Evolutionary conservation across 2,797 vertebrate genomes (phyloP), one percentile per base, ranked within the genome.

Genomic region (Siniperca obscura): DNA sequence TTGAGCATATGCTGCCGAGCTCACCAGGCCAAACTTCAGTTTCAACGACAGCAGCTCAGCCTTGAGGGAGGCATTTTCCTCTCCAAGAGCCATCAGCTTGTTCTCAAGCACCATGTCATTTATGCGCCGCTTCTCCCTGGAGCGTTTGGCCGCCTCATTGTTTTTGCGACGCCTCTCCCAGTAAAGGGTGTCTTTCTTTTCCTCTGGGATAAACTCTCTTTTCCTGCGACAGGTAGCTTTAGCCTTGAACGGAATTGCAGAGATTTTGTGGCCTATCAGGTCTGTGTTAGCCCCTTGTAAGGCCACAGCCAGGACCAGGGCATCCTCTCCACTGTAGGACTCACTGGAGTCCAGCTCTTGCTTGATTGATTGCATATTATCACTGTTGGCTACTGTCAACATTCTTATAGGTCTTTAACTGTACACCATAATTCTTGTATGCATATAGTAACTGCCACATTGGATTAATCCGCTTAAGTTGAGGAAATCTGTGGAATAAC

Each of bases 111-210:
- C 98, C 95, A 99, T 96, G 94, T 99, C 98, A 9, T 99, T 99
- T 68, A 99, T 94, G 13, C 98, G 93, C 0, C 98, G 94, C 87
- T 99, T 99, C 94, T 99, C 98, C 75, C 98, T 95, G 0, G 98
- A 99, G 67, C 98, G 96, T 77, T 99, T 99, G 75, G 98, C 98
- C 0, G 98, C 98, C 88, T 99, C 98, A 0, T 99, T 99, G 93
- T 99, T 99, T 87, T 99, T 99, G 71, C 97, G 94, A n/a, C 98
- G 94, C 83, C 98, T 96, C 88, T 99, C 98, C 98, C 98, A 99
- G 56, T 99, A 99, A 85, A 97, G 89, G 3, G 90, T 97, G 93
- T 99, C 98, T 85, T 99, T 99, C 93, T 98, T 99, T 81, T 99
- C 98, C 4, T 99, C 97, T 0, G 98, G 98, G 91, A 98, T 99